Evolutionary conservation across 2,888 invertebrate species (phyloP).

Genomic region (Lithosia quadra): DNA sequence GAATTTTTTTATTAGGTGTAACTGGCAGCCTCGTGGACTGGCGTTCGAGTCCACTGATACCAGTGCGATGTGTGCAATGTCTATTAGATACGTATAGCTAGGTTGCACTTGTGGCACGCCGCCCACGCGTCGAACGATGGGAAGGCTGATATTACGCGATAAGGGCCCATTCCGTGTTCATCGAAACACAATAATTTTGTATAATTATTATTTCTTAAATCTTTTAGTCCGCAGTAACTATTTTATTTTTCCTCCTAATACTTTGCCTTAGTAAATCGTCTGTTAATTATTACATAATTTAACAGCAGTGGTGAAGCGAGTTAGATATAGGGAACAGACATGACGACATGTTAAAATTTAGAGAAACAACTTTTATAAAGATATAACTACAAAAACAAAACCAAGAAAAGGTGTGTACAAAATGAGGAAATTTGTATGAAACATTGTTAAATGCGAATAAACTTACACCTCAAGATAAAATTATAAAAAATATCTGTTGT

Average conservation of each 20-base stretch:
- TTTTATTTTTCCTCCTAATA: constrained; percentile 75
- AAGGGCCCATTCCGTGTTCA: constrained; percentile 81
- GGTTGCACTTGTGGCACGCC: constrained; percentile 27
- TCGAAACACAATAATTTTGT: constrained; percentile 76
- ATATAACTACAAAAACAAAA: constrained; percentile 82
- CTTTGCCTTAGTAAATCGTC: constrained; percentile 81
- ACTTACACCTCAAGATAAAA: constrained; percentile 87
- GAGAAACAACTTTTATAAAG: constrained; percentile 87
- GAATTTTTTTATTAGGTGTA: constrained; percentile 84
- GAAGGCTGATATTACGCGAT: constrained; percentile 74
- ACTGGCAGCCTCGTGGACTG: constrained; percentile 79
- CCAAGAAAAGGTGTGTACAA: constrained; percentile 86
- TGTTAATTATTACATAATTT: constrained; percentile 75
- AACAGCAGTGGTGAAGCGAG: constrained; percentile 83
- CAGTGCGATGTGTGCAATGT: constrained; percentile 84
- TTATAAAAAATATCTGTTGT: constrained; percentile 72
- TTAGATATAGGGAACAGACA: constrained; percentile 86
- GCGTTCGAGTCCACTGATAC: constrained; percentile 73
- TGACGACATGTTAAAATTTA: constrained; percentile 86
- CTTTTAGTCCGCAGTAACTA: constrained; percentile 76
- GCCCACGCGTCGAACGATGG: constrained; percentile 61
- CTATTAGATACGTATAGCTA: constrained; percentile 64
- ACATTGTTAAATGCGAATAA: constrained; percentile 87
- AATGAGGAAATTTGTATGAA: constrained; percentile 87
- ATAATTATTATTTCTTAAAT: constrained; percentile 74